Percentiles rank a stretch among this genome's conserved stretches.
phyloP scores from a whole-genome alignment of 2,113 vertebrate species.

The Balaeniceps rex region DNA sequence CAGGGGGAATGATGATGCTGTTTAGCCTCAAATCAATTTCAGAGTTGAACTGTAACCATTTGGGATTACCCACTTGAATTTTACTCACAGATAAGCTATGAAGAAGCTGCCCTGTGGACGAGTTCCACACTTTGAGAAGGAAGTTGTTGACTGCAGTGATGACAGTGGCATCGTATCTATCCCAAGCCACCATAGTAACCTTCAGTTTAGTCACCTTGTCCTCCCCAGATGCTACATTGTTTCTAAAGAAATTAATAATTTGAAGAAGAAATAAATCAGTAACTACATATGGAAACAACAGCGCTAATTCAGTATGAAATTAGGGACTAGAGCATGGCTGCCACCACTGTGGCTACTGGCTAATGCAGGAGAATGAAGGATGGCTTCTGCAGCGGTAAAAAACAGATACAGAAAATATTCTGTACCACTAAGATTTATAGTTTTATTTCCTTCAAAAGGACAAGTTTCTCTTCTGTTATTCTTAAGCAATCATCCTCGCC shows the following conservation, averaged over 20 bases:
- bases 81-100: conserved; percentile 90
- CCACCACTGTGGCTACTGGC: background rate
- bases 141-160: conserved; percentile 97
- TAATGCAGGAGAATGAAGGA: background rate
- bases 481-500: background rate
- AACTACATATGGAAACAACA: background rate
- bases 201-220: conserved; percentile 94
- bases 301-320: background rate
- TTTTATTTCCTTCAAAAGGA: background rate
- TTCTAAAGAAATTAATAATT: conserved; percentile 70
- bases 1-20: background rate
- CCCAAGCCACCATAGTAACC: conserved; percentile 98
- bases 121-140: conserved; percentile 95
- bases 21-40: background rate
- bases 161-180: conserved; percentile 86
- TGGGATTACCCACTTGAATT: background rate
- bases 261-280: background rate
- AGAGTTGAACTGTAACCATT: background rate
- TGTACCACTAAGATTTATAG: background rate
- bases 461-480: background rate
- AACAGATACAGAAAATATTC: background rate
- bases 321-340: background rate
- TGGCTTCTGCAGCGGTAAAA: background rate
- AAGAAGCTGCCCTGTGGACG: conserved; percentile 87
- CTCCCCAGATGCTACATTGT: conserved; percentile 74